Conservation (phyloP, 2,113 vertebrate species). For the Mastomys coucha region DNA sequence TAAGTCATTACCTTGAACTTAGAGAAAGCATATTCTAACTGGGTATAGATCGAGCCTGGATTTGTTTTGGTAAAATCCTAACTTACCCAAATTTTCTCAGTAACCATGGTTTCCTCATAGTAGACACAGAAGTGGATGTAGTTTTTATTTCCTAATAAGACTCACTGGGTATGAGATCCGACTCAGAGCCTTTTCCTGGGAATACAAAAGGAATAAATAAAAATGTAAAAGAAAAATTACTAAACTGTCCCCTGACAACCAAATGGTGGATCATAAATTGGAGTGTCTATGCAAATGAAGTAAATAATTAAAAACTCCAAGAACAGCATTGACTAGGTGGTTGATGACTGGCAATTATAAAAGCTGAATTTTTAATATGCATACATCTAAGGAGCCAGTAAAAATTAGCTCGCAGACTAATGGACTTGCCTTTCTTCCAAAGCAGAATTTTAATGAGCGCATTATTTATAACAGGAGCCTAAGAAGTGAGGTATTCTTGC, state of each 20-base stretch:
- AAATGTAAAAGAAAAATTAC: conserved; percentile 85
- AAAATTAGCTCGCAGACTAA: conserved; percentile 91
- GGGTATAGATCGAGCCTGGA: not conserved
- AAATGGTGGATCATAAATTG: conserved; percentile 90
- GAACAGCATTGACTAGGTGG: conserved; percentile 90
- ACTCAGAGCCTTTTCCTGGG: conserved; percentile 71
- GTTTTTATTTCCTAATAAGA: conserved; percentile 65
- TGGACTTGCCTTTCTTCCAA: conserved; percentile 89
- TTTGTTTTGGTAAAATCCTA: conserved; percentile 62
- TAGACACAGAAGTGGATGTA: not conserved
- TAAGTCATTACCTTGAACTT: conserved; percentile 28
- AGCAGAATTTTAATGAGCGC: conserved; percentile 90
- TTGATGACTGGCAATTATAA: conserved; percentile 92
- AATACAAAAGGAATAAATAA: conserved; percentile 85
- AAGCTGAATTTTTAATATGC: conserved; percentile 91
- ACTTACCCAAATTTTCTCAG: conserved; percentile 56
- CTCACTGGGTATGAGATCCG: conserved; percentile 50
- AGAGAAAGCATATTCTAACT: conserved; percentile 60
- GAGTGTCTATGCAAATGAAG: conserved; percentile 91
- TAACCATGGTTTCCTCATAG: conserved; percentile 72
- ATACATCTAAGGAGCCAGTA: conserved; percentile 90
- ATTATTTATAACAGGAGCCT: conserved; percentile 89
- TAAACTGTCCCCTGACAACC: conserved; percentile 88
- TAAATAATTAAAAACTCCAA: conserved; percentile 92
- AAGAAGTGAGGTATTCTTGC: conserved; percentile 85